Base-by-base conservation (phyloP, 2,113 vertebrate species). In the Nothoprocta perdicaria region DNA sequence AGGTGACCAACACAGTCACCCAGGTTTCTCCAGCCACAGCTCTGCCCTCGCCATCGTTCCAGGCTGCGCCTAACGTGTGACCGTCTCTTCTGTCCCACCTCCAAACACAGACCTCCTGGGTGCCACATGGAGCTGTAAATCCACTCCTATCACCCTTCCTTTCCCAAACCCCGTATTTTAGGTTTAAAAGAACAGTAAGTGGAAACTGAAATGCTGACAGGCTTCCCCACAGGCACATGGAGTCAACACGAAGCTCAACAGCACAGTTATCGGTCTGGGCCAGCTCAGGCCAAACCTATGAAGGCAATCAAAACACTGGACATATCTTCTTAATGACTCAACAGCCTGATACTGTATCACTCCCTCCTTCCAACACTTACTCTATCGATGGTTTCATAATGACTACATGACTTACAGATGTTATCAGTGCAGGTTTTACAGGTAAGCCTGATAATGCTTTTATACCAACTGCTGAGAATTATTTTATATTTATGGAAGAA, bases 311-410 rank as follows among this genome's bases (percentile, higher is more conserved):
- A 84, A 95, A 92, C 91, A 91, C 38, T 27, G 17, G 8, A 21
- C 89, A 78, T 80, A 85, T 43, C 52, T 91, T 82, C 61, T 74
- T 67, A 84, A 65, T 92, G 87, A 93, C 91, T 96, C 92, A 94
- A 77, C 68, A 84, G 71, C 73, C 73, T 33, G 53, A 38, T 27
- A 88, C 52, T 11, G 58, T 61, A 75, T 78, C 74, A 93, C 78
- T 74, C 80, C 22, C 73, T 88, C 77, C 58, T 86, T 89, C 85
- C 91, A 91, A 67, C 83, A 83, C 0, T 1, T 53, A 41, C 82
- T 35, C 79, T 84, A 88, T 60, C 79, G 48, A 45, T 58, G 69
- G 65, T 76, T 93, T 94, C 94, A 92, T 87, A 95, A 94, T 85
- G 85, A 50, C 74, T 65, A 12, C 21, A 0, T 88, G 89, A 95